phyloP scores from a whole-genome alignment of 2,888 invertebrate species.

The Phymatocera aterrima region DNA sequence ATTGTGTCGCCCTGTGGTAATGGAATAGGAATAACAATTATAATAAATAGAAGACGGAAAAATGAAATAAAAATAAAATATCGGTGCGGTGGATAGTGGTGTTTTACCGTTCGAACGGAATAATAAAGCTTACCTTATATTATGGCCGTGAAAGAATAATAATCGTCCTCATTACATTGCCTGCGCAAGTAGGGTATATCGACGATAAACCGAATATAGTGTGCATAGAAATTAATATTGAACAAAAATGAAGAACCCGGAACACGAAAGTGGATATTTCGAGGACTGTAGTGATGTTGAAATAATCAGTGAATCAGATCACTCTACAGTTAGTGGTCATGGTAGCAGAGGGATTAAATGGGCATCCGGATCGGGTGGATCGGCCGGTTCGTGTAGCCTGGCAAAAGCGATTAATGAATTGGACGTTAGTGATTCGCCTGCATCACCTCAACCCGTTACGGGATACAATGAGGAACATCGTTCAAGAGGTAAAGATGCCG shows the following conservation, averaged over 20 bases:
- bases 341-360: constrained; percentile 27
- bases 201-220: background rate
- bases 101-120: background rate
- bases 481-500: constrained; percentile 9
- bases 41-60: background rate
- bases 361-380: constrained; percentile 27
- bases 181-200: background rate
- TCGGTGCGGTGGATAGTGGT: background rate
- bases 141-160: too few species aligned
- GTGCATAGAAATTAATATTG: background rate
- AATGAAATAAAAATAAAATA: too few species aligned
- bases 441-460: constrained; percentile 60
- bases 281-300: constrained; percentile 81
- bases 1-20: constrained; percentile 9
- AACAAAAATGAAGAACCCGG: constrained; percentile 78
- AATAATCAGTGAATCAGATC: constrained; percentile 57
- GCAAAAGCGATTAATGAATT: constrained; percentile 63
- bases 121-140: too few species aligned
- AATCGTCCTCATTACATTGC: too few species aligned
- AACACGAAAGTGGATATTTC: constrained; percentile 91
- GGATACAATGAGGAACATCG: constrained; percentile 48
- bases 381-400: constrained; percentile 56
- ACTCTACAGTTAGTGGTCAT: constrained; percentile 45
- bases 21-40: background rate
- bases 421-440: constrained; percentile 64